Evolutionary conservation across 1,140 invertebrate species (phyloP), one percentile per base, ranked within the genome.

Genomic region (Bombus terrestris): DNA sequence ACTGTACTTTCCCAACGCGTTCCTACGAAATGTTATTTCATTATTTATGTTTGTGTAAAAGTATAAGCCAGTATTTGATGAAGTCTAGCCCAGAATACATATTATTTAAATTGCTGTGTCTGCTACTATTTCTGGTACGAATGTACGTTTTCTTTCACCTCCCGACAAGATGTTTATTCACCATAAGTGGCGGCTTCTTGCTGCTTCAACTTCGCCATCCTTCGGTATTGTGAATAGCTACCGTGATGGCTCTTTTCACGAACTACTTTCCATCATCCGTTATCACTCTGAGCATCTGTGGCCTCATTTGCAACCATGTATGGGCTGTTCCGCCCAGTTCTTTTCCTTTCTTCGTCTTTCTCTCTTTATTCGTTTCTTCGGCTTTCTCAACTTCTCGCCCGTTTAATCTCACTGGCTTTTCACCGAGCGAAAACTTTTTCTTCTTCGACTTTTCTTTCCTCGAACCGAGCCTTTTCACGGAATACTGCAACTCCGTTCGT

Each of bases 241-340:
- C 53, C 71, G 81, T 89, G 91, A 93, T 90, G 91, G 93, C 90
- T 91, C 93, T 93, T 93, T 93, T 93, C 93, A 93, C 83, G 88
- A 89, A 90, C 88, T 89, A 92, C 92, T 93, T 92, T 90, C 92
- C 92, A 93, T 93, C 93, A 92, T 92, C 90, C 75, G 91, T 93
- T 93, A 93, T 93, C 93, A 87, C 86, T 79, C 83, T 57, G 87
- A 83, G 85, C 92, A 93, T 93, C 93, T 93, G 91, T 82, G 93
- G 89, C 91, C 92, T 93, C 92, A 93, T 93, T 93, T 93, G 90
- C 92, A 92, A 90, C 90, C 92, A 87, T 92, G 89, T 86, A 92
- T 92, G 91, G 89, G 81, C 83, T 88, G 79, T 86, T 85, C 80
- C 74, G 69, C 53, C n/a, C 43, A 77, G 78, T 81, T 81, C 69